Conservation (phyloP, 2,113 vertebrate species). For the Dromiciops gliroides region DNA sequence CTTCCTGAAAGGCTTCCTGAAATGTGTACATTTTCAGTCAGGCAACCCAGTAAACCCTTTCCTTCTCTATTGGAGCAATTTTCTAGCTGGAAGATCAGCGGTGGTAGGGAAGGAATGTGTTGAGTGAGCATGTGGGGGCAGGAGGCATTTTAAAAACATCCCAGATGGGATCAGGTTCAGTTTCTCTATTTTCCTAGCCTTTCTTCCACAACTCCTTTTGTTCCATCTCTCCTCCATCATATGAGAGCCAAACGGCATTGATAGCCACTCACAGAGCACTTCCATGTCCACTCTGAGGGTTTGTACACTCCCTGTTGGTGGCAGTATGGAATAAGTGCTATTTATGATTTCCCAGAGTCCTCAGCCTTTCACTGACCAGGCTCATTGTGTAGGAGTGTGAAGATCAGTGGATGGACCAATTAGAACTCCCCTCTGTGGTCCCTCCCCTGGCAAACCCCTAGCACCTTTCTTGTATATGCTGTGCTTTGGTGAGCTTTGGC, state of each 20-base stretch:
- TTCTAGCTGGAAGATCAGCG: neutral
- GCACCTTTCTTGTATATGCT: neutral
- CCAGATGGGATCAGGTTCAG: neutral
- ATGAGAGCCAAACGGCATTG: neutral
- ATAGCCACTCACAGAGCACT: neutral
- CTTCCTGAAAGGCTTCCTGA: neutral
- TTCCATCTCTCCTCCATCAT: neutral
- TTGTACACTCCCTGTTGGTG: neutral
- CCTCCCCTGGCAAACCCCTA: neutral
- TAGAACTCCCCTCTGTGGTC: neutral
- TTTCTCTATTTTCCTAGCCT: neutral
- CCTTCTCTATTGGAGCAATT: neutral
- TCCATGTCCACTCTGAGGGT: neutral
- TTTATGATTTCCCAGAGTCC: neutral
- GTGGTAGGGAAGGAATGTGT: neutral
- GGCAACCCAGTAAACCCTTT: neutral
- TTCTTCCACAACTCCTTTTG: neutral
- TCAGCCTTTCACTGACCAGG: neutral
- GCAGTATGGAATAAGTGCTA: neutral
- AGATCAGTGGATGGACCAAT: neutral
- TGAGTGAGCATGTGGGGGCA: neutral
- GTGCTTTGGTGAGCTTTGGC: neutral
- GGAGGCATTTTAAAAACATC: neutral
- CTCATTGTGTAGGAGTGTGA: neutral
- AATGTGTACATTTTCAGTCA: neutral